Conservation (phyloP, 2,888 invertebrate genomes). For the Pseudococcus viburni region DNA sequence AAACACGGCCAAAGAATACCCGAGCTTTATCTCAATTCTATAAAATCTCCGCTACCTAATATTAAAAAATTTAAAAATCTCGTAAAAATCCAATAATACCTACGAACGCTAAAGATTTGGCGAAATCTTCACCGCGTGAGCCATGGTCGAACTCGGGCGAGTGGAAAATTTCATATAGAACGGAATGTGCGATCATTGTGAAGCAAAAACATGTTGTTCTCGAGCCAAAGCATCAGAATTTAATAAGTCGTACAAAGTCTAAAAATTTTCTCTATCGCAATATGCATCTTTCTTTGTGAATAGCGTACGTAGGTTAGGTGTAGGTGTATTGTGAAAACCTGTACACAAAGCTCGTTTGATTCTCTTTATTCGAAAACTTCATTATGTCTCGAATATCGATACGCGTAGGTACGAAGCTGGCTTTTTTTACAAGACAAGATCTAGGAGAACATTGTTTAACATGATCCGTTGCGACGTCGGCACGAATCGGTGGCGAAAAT, state of each 20-base stretch:
- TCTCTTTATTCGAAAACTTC: conserved; percentile 8
- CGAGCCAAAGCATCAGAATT: neutral
- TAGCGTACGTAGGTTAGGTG: no score
- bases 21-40: neutral
- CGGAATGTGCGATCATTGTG: neutral
- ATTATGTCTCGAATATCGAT: conserved; percentile 20
- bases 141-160: neutral
- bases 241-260: conserved; percentile 7
- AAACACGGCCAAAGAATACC: neutral
- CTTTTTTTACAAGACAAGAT: neutral
- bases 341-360: neutral
- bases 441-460: neutral
- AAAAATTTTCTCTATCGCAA: neutral
- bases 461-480: neutral
- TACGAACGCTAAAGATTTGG: neutral
- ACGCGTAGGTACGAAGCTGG: neutral
- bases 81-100: neutral
- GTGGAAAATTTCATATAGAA: conserved; percentile 21
- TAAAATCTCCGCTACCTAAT: neutral
- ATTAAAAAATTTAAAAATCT: conserved; percentile 2
- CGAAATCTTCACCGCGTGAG: neutral
- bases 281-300: neutral
- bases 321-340: neutral
- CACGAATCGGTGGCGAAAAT: conserved; percentile 17
- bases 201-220: neutral